These are phyloP conservation scores for Aphidius ervi DNA, from an alignment of 1,140 invertebrate species.

Conservation along the genomic window DNA sequence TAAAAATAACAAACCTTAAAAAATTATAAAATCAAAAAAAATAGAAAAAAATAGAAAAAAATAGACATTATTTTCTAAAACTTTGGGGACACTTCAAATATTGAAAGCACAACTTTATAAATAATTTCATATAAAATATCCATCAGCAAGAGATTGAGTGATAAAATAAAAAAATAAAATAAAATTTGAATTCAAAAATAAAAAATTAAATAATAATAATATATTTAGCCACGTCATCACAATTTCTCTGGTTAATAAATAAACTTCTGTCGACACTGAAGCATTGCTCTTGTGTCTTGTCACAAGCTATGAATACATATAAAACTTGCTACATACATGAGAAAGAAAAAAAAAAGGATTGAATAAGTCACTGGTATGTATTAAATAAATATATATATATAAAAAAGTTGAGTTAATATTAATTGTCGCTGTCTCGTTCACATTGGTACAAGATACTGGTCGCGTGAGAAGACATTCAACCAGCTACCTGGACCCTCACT, in stretches of 20 bases:
- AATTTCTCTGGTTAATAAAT: conserved; percentile 10
- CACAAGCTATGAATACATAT: neutral
- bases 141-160: neutral
- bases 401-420: conserved; percentile 21
- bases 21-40: no score
- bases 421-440: conserved; percentile 16
- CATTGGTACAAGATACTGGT: conserved; percentile 16
- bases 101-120: no score
- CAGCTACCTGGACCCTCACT: conserved; percentile 5
- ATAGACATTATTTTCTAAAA: no score
- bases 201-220: neutral
- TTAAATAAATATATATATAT: neutral
- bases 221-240: conserved; percentile 14
- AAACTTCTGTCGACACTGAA: conserved; percentile 8
- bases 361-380: conserved; percentile 1
- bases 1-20: no score
- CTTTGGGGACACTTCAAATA: no score
- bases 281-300: neutral
- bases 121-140: neutral
- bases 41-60: neutral
- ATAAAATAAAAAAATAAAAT: no score
- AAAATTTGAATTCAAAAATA: no score
- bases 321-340: no score
- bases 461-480: conserved; percentile 20
- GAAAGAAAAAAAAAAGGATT: neutral